Base-by-base conservation (phyloP, 2,888 invertebrate species). In the Temnothorax ravouxi region DNA sequence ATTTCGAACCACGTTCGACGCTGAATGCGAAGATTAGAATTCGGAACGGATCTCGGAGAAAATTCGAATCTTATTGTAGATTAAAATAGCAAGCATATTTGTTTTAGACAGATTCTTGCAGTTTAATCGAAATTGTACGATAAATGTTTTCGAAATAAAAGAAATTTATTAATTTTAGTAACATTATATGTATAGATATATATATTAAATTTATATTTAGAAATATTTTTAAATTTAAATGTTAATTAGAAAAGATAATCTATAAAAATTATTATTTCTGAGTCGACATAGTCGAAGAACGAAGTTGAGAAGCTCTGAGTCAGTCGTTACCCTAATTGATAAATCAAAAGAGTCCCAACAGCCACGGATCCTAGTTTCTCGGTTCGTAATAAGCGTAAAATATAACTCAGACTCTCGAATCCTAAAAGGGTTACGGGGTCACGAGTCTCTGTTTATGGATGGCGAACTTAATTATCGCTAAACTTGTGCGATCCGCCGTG, bases 401-500 rank as follows among this genome's bases (percentile, higher is more conserved):
- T 66, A 44, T 21, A 18, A 52, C 15, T 54, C 54, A 25, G 34
- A 56, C 13, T 66, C 15, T 76, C 13, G n/a, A 47, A 56, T 38
- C 21, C n/a, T 56, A 25, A 64, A 82, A 76, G 62, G 76, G 82
- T 76, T 56, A 82, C n/a, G 54, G 13, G 76, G 82, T 64, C 56
- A 77, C n/a, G 56, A 21, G 47, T 18, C 25, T 41, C 54, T 71
- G 79, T 71, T 79, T 76, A 77, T 50, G 29, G 11, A 1, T 59
- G 21, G 56, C 54, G 13, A 82, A 66, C 59, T 61, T 71, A 84
- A 74, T 82, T 81, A 56, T 82, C 72, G 52, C 29, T 18, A 50
- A 81, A 44, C 47, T 61, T 50, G 29, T 44, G 21, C 59, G 41
- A 80, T 59, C 34, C 59, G 8, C 11, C 79, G 47, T 71, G 79